phyloP scores from a whole-genome alignment of 2,113 vertebrate genomes.

The Geococcyx californianus region DNA sequence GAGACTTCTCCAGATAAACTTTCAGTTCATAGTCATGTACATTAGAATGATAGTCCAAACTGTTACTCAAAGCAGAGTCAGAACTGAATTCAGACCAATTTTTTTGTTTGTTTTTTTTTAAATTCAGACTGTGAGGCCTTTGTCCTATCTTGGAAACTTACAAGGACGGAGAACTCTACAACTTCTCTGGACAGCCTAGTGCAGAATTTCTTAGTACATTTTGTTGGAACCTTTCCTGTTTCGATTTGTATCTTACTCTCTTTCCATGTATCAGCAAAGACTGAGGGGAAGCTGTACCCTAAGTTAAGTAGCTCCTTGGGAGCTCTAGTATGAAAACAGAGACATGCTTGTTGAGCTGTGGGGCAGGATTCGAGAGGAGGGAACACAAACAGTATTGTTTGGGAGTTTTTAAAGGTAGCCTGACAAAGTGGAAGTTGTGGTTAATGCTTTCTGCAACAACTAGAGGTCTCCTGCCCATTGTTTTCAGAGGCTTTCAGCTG shows the following conservation, averaged over 20 bases:
- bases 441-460: neutral
- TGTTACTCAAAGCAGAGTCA: neutral
- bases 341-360: neutral
- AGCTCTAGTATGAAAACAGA: neutral
- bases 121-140: neutral
- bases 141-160: neutral
- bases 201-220: neutral
- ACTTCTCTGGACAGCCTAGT: neutral
- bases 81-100: neutral
- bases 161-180: neutral
- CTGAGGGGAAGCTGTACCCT: neutral
- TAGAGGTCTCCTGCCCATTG: neutral
- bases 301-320: neutral
- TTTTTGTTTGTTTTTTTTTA: neutral
- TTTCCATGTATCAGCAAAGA: neutral
- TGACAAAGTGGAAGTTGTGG: neutral
- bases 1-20: neutral
- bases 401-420: neutral
- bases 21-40: neutral
- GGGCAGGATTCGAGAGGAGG: neutral
- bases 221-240: neutral
- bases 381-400: neutral
- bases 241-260: neutral
- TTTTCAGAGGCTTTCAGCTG: neutral
- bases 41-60: neutral